These are phyloP conservation scores for Hybos culiciformis DNA, from an alignment of 2,888 invertebrate species.

Conservation along the genomic window DNA sequence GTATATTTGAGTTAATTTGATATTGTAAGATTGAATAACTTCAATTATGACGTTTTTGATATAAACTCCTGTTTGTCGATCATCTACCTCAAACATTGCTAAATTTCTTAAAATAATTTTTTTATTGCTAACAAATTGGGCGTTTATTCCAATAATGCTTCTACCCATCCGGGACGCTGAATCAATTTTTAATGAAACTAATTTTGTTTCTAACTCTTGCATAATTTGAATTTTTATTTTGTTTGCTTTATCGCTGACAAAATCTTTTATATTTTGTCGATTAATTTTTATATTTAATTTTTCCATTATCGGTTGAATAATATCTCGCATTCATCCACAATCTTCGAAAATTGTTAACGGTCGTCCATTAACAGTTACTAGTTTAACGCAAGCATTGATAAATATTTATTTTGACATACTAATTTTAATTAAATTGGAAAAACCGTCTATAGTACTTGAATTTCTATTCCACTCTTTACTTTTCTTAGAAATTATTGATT, in stretches of 20 bases:
- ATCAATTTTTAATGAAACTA: conserved; percentile 1
- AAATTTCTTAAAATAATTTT: not conserved
- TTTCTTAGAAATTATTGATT: not conserved
- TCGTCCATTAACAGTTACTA: conserved; percentile 2
- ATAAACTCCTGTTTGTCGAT: conserved; percentile 1
- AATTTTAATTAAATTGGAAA: not conserved
- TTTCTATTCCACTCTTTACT: not conserved
- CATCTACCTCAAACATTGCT: not conserved
- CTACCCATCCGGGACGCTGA: too few relatives aligned
- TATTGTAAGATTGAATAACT: not conserved
- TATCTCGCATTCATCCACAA: conserved; percentile 1
- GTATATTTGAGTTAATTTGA: not conserved
- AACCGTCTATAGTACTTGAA: not conserved
- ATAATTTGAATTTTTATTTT: not conserved
- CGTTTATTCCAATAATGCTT: conserved; percentile 2
- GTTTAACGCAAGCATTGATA: not conserved
- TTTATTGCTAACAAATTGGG: conserved; percentile 1
- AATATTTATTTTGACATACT: not conserved
- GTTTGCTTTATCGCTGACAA: not conserved
- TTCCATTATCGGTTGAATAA: not conserved
- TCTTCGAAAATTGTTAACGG: too few relatives aligned
- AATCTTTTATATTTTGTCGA: not conserved
- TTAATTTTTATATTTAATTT: not conserved
- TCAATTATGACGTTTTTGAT: not conserved
- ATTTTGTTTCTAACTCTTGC: conserved; percentile 1